Evolutionary conservation across 2,888 invertebrate species (phyloP).

Genomic region (Nasonia oneida): DNA sequence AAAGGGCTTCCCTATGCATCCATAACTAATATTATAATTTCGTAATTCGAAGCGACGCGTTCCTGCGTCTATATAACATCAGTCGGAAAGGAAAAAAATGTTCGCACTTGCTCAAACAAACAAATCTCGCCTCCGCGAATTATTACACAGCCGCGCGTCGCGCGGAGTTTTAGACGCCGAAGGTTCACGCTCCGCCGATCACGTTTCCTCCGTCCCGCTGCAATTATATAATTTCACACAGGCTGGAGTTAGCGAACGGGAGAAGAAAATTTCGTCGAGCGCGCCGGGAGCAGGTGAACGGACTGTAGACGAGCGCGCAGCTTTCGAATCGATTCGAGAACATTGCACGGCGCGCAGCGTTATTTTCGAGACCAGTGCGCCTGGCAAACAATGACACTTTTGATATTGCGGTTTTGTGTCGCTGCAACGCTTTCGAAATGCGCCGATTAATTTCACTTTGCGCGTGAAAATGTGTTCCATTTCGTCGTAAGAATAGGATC

Average conservation of each 20-base stretch:
- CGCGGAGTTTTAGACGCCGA: background rate
- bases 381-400: background rate
- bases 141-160: background rate
- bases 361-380: background rate
- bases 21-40: background rate
- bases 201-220: slow-evolving; percentile 20
- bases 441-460: background rate
- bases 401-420: no score
- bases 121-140: background rate
- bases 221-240: slow-evolving; percentile 21
- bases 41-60: background rate
- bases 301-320: background rate
- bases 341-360: background rate
- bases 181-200: slow-evolving; percentile 37
- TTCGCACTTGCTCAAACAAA: background rate
- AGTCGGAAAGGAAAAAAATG: background rate
- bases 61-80: no score
- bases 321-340: slow-evolving; percentile 17
- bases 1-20: slow-evolving; percentile 32
- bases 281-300: slow-evolving; percentile 16
- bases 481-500: background rate
- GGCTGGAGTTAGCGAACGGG: background rate
- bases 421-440: no score
- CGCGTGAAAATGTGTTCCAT: background rate
- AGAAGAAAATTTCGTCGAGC: background rate